Conservation (phyloP, 2,888 invertebrate genomes). For the Eudasyphora cyanicolor region DNA sequence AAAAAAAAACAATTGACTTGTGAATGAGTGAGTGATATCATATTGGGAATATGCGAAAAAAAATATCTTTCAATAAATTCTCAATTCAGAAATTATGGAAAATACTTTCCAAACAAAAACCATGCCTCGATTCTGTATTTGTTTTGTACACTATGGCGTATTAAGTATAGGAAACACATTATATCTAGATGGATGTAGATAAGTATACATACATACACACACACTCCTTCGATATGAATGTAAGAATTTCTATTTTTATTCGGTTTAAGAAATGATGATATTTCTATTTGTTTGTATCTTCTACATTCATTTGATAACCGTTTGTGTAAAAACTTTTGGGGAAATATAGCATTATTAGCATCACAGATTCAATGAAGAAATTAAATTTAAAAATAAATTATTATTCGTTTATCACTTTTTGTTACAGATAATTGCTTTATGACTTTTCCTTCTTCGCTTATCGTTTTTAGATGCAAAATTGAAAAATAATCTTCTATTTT, state of each 20-base stretch:
- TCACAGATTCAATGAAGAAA: too few species aligned
- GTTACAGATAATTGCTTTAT: too few species aligned
- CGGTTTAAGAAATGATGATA: neutral
- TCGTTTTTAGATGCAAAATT: neutral
- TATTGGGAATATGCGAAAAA: neutral
- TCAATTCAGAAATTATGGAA: neutral
- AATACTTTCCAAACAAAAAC: neutral
- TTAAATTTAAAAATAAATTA: too few species aligned
- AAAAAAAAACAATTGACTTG: neutral
- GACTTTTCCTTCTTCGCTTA: neutral
- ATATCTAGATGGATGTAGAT: neutral
- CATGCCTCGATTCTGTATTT: too few species aligned
- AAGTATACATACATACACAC: neutral
- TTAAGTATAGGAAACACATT: too few species aligned
- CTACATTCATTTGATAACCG: neutral
- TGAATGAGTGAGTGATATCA: conserved; percentile 5
- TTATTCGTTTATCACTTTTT: too few species aligned
- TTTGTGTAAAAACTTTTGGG: neutral
- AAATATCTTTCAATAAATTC: neutral
- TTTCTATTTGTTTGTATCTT: neutral
- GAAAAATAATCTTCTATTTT: neutral
- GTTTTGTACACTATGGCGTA: too few species aligned
- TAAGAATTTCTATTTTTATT: conserved; percentile 19
- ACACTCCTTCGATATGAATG: neutral
- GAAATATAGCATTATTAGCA: too few species aligned